These are phyloP conservation scores for Chitala chitala DNA, from an alignment of 2,113 vertebrate genomes.

Conservation along the genomic window DNA sequence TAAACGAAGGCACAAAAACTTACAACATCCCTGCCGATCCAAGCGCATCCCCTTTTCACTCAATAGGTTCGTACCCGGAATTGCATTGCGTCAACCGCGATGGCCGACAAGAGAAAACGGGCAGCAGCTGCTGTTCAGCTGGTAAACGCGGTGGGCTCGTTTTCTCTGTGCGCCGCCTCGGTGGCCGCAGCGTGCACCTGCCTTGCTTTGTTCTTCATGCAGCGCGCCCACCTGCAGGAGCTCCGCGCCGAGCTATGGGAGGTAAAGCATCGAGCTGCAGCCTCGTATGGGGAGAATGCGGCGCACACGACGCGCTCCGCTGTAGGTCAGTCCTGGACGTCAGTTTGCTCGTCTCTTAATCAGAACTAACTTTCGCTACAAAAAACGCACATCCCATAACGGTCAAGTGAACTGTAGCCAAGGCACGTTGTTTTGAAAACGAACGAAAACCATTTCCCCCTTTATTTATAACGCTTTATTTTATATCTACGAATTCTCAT, in stretches of 20 bases:
- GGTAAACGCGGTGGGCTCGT: not conserved
- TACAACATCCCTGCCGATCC: not conserved
- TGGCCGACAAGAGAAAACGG: not conserved
- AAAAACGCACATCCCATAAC: too few relatives aligned
- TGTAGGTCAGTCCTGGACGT: conserved; percentile 16
- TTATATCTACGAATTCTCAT: too few relatives aligned
- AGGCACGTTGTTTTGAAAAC: too few relatives aligned
- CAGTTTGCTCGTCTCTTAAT: too few relatives aligned
- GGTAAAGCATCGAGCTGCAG: conserved; percentile 10
- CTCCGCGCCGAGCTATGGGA: conserved; percentile 30
- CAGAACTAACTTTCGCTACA: too few relatives aligned
- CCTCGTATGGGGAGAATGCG: not conserved
- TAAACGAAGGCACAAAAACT: too few relatives aligned
- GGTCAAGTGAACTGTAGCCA: too few relatives aligned
- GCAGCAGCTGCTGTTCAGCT: not conserved
- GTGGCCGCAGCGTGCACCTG: conserved; percentile 26
- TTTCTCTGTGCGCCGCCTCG: conserved; percentile 11
- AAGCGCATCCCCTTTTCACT: not conserved
- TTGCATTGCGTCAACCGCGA: not conserved
- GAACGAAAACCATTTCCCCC: too few relatives aligned
- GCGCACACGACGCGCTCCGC: conserved; percentile 8
- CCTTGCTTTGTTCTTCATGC: conserved; percentile 26
- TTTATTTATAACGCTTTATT: too few relatives aligned
- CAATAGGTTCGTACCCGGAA: too few relatives aligned
- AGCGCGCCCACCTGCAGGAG: conserved; percentile 28